Base-by-base conservation (phyloP, 2,113 vertebrate genomes). In the Neolamprologus devosi region DNA sequence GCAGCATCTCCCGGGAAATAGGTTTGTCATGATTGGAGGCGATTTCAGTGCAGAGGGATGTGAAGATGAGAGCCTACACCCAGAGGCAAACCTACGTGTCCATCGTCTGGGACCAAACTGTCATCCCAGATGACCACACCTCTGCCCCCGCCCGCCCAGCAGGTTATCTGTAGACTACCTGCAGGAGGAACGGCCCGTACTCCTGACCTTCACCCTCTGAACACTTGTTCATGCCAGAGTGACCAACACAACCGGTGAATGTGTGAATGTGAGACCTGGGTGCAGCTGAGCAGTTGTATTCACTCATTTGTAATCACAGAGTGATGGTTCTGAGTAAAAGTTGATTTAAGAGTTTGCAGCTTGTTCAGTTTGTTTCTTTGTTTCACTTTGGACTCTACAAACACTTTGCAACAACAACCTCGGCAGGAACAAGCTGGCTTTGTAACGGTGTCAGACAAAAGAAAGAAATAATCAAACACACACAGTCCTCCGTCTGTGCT, bases 101-200 rank as follows among this genome's bases (percentile, higher is more conserved):
- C 58, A 11, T 3, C 33, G 58, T 33, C 58, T 35, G 58, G 58
- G 9, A 19, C 58, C 58, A 35, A 63, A 63, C 58, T 33, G 26
- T 9, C 9, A 11, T 35, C 17, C 17, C 30, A 35, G 30, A 12
- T 7, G 30, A 37, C 10, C 10, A 37, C 60, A 63, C 30, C 58
- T 2, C 30, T 63, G 58, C 4, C 30, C 58, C 28, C 58, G 0
- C 58, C 0, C 4, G 0, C 17, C 30, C 30, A 35, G 17, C 58
- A 12, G 60, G 0, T 65, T 0, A 37, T 35, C 60, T 37, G 4
- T 7, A 26, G 21, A 57, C 51, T 17, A 55, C 53, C 53, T 60
- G 57, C 57, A 60, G 57, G 57, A 19, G 28, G 28, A 33, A 19
- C 16, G 8, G 8, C 57, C 57, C 3, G 0, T 9, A 33, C 16